phyloP scores from a whole-genome alignment of 2,113 vertebrate genomes.

The Rhea americana region DNA sequence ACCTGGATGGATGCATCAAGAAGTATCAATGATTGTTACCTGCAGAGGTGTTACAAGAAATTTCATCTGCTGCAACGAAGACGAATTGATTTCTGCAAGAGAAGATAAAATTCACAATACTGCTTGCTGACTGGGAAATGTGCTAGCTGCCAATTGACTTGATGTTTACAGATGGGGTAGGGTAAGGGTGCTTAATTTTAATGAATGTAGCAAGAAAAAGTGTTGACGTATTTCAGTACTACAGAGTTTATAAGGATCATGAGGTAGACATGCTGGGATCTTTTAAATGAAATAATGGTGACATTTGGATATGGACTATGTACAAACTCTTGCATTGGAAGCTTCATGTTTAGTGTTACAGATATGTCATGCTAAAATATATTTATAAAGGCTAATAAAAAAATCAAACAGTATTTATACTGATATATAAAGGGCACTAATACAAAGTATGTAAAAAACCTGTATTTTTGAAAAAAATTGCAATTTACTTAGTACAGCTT shows the following conservation, averaged over 20 bases:
- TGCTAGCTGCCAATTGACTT: conserved; percentile 83
- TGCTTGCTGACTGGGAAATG: conserved; percentile 89
- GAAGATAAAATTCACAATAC: conserved; percentile 98
- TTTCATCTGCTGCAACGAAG: conserved; percentile 97
- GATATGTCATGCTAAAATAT: conserved; percentile 56
- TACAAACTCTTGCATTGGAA: conserved; percentile 67
- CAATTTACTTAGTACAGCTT: conserved; percentile 30
- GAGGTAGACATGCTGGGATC: conserved; percentile 79
- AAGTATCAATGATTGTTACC: conserved; percentile 94
- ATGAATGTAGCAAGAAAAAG: conserved; percentile 81
- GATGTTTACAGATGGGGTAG: conserved; percentile 80
- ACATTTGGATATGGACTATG: conserved; percentile 70
- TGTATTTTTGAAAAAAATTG: conserved; percentile 27
- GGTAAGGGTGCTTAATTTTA: conserved; percentile 75
- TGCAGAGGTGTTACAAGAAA: conserved; percentile 97
- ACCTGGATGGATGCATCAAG: conserved; percentile 87
- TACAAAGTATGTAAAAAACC: conserved; percentile 31
- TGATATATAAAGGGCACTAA: conserved; percentile 37
- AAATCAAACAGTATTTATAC: conserved; percentile 40
- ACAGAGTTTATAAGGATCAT: conserved; percentile 75
- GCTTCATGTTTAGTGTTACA: conserved; percentile 70
- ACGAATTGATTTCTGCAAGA: conserved; percentile 98
- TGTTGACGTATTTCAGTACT: conserved; percentile 58
- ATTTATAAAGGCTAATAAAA: conserved; percentile 54
- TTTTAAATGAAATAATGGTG: conserved; percentile 71